phyloP scores from a whole-genome alignment of 2,113 vertebrate species.

The Gymnogyps californianus region DNA sequence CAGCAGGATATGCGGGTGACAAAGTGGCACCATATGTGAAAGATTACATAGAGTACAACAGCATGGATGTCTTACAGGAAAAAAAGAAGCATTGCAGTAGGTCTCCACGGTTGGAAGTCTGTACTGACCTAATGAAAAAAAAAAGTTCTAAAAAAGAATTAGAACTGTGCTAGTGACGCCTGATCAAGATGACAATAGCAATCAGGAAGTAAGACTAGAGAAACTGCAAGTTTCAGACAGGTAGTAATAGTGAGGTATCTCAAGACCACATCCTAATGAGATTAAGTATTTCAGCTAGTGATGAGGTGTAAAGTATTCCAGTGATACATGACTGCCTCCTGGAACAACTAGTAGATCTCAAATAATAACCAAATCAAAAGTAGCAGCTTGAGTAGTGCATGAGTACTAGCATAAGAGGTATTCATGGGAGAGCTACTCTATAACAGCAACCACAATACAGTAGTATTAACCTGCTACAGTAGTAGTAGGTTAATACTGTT shows the following conservation, averaged over 20 bases:
- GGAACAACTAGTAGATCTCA: neutral
- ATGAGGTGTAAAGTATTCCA: neutral
- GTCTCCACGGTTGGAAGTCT: neutral
- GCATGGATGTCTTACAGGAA: neutral
- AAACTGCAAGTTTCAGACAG: neutral
- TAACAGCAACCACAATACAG: neutral
- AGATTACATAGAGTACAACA: neutral
- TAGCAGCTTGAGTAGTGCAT: neutral
- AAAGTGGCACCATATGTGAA: neutral
- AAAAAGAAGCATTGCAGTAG: neutral
- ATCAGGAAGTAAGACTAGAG: neutral
- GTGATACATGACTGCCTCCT: neutral
- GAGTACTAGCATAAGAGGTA: neutral
- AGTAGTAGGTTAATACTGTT: neutral
- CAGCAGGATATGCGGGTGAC: neutral
- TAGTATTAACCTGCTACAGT: no score
- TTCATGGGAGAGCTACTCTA: neutral
- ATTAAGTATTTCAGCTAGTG: neutral
- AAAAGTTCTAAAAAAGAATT: neutral
- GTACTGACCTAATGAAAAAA: neutral
- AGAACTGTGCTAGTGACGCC: neutral
- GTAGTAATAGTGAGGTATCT: neutral
- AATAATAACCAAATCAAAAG: neutral
- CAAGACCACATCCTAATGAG: neutral
- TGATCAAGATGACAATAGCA: neutral